Percentiles rank a stretch among this genome's conserved stretches.
phyloP scores from a whole-genome alignment of 2,113 vertebrate genomes.

The Struthio camelus region DNA sequence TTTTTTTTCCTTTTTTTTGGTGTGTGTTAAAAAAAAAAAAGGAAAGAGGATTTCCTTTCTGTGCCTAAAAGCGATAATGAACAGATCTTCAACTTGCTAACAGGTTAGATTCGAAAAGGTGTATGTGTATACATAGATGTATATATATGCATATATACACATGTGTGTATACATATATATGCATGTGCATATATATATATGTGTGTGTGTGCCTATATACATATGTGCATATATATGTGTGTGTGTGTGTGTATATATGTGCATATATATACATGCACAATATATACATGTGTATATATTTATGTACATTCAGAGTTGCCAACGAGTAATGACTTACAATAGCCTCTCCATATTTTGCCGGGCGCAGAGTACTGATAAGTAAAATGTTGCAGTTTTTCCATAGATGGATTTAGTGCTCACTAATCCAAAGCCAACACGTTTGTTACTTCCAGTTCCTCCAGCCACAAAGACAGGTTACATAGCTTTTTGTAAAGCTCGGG shows the following conservation, averaged over 20 bases:
- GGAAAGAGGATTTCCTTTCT: not conserved
- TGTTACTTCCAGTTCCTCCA: not conserved
- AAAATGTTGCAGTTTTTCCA: not conserved
- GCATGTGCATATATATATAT: too few relatives aligned
- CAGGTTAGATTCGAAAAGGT: not conserved
- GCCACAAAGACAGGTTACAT: not conserved
- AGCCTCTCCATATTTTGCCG: not conserved
- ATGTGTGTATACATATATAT: rapidly evolving
- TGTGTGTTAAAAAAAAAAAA: not conserved
- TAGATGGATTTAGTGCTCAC: not conserved
- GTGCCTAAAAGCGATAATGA: not conserved
- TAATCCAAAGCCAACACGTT: not conserved
- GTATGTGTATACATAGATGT: too few relatives aligned
- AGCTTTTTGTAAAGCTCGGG: not conserved
- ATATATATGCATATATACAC: too few relatives aligned
- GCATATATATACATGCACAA: too few relatives aligned
- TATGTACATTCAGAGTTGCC: rapidly evolving
- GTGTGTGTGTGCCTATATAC: too few relatives aligned
- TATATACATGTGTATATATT: not conserved
- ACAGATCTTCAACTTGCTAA: not conserved
- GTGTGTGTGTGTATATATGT: not conserved
- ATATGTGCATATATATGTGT: rapidly evolving
- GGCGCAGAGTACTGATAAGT: not conserved
- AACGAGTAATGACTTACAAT: not conserved
- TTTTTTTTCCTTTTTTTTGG: rapidly evolving